Conservation (phyloP, 2,113 vertebrate genomes). For the Clarias macrocephalus region DNA sequence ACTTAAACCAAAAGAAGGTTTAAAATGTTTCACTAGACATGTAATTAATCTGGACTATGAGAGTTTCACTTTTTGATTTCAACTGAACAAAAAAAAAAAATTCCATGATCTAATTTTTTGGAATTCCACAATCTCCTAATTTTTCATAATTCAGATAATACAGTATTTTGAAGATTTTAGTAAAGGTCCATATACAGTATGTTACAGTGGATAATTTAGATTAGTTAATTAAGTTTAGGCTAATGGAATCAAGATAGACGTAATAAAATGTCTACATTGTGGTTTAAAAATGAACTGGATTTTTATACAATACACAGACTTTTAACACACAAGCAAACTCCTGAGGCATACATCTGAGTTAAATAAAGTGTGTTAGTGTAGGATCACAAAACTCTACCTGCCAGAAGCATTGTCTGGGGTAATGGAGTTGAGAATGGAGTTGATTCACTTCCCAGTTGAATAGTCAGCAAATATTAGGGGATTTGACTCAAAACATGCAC, state of each 20-base stretch:
- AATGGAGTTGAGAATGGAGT: not conserved
- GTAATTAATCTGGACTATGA: no score
- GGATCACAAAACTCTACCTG: not conserved
- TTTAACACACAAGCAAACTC: not conserved
- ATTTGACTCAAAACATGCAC: constrained; percentile 24
- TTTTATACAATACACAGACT: no score
- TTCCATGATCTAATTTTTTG: no score
- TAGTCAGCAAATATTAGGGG: not conserved
- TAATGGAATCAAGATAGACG: not conserved
- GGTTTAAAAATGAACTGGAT: not conserved
- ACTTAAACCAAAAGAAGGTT: no score
- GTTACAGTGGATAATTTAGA: not conserved
- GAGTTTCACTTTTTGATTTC: no score
- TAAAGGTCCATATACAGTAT: not conserved
- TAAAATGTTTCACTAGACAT: no score
- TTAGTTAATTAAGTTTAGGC: not conserved
- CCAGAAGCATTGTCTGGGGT: not conserved
- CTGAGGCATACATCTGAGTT: not conserved
- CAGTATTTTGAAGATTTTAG: not conserved
- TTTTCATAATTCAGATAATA: not conserved
- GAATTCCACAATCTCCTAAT: no score
- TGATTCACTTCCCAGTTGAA: not conserved
- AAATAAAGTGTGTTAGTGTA: not conserved
- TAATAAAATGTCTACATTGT: not conserved
- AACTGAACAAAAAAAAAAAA: no score